These are phyloP conservation scores for Enteromius trimaculatus DNA, from an alignment of 2,797 vertebrate genomes.

Conservation along the genomic window DNA sequence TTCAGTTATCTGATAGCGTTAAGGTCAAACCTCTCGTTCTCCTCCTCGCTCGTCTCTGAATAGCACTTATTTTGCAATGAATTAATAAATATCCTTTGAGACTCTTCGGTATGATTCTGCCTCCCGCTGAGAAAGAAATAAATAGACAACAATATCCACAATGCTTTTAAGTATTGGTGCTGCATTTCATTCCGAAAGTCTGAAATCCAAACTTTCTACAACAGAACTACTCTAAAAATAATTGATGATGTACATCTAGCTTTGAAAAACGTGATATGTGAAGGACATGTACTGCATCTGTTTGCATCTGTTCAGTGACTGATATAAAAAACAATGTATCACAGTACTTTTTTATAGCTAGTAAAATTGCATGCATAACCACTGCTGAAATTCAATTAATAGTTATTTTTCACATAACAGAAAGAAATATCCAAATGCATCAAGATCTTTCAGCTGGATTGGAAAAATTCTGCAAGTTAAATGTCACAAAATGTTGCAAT, in stretches of 20 bases:
- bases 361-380: background rate
- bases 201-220: background rate
- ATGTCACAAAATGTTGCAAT: background rate
- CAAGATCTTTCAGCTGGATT: background rate
- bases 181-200: background rate
- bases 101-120: slow-evolving; percentile 26
- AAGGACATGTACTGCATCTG: background rate
- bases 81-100: slow-evolving; percentile 40
- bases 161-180: background rate
- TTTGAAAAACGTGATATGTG: background rate
- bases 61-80: slow-evolving; percentile 35
- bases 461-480: too few relatives aligned
- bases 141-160: slow-evolving; percentile 27
- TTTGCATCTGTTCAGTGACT: background rate
- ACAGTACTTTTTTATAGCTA: background rate
- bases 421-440: background rate
- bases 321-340: background rate
- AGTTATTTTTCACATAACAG: too few relatives aligned
- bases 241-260: background rate
- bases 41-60: background rate
- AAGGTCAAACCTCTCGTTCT: background rate
- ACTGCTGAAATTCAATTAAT: background rate
- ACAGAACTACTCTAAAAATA: background rate
- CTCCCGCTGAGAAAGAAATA: background rate
- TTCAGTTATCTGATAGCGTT: background rate